Percentiles rank a stretch among this genome's conserved stretches.
Evolutionary conservation across 2,797 vertebrate species (phyloP).

Genomic region (Dendrocincla fuliginosa): DNA sequence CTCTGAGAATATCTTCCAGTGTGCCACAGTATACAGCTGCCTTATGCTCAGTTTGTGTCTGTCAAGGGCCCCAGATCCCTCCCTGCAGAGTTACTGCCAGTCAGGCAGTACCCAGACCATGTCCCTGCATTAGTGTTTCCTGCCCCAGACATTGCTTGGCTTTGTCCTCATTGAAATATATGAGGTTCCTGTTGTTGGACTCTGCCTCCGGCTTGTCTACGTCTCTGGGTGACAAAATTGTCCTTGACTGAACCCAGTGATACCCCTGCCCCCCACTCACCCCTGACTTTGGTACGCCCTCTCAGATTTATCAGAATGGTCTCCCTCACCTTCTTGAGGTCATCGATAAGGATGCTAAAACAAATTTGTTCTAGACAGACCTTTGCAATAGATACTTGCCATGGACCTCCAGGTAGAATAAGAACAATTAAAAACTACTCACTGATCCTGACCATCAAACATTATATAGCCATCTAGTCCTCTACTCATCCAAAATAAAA

Average conservation of each 20-base stretch:
- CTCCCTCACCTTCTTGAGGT: not conserved
- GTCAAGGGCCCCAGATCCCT: not conserved
- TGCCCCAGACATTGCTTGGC: accelerated
- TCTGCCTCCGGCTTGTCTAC: not conserved
- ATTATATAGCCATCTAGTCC: not conserved
- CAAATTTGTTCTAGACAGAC: not conserved
- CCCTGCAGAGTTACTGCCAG: not conserved
- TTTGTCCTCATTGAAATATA: not conserved
- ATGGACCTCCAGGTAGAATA: not conserved
- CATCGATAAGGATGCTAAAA: not conserved
- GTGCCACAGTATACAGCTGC: not conserved
- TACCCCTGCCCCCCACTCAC: not conserved
- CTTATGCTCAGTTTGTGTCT: not conserved
- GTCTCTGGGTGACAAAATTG: not conserved
- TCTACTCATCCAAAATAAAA: not conserved
- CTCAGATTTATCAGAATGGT: not conserved
- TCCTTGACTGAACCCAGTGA: not conserved
- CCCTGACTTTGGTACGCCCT: not conserved
- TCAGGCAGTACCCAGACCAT: not conserved
- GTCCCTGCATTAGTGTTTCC: not conserved
- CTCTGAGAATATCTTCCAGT: not conserved
- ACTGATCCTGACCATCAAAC: not conserved
- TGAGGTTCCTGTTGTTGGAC: not conserved
- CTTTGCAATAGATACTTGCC: not conserved
- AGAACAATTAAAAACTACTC: not conserved